Evolutionary conservation across 2,797 vertebrate genomes (phyloP).

Genomic region (Crax fasciolata): DNA sequence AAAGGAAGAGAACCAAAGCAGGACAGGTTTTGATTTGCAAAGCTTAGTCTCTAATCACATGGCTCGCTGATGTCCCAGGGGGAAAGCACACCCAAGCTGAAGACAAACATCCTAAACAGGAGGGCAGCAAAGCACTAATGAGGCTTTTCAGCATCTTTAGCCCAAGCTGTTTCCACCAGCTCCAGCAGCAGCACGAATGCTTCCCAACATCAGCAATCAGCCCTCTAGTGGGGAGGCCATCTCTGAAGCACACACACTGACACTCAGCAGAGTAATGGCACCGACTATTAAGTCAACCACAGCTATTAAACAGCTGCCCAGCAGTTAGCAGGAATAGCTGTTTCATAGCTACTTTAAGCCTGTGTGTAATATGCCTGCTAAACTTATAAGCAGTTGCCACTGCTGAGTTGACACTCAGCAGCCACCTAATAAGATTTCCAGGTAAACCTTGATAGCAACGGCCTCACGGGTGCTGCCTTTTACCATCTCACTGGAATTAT

Average conservation of each 20-base stretch:
- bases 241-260: neutral
- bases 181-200: neutral
- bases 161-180: neutral
- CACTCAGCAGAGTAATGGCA: neutral
- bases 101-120: conserved; percentile 50
- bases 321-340: neutral
- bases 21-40: neutral
- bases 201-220: neutral
- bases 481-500: neutral
- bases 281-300: neutral
- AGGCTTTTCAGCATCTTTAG: neutral
- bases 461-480: neutral
- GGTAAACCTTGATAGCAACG: neutral
- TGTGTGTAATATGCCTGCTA: neutral
- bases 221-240: conserved; percentile 18
- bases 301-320: neutral
- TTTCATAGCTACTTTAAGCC: neutral
- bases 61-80: neutral
- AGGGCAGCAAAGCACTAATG: neutral
- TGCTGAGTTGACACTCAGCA: conserved; percentile 8
- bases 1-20: neutral
- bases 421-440: neutral
- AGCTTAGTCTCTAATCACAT: accelerated
- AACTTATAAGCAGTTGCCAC: neutral
- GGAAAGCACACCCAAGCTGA: neutral